Evolutionary conservation across 2,113 vertebrate species (phyloP).

Genomic region (Austrofundulus limnaeus): DNA sequence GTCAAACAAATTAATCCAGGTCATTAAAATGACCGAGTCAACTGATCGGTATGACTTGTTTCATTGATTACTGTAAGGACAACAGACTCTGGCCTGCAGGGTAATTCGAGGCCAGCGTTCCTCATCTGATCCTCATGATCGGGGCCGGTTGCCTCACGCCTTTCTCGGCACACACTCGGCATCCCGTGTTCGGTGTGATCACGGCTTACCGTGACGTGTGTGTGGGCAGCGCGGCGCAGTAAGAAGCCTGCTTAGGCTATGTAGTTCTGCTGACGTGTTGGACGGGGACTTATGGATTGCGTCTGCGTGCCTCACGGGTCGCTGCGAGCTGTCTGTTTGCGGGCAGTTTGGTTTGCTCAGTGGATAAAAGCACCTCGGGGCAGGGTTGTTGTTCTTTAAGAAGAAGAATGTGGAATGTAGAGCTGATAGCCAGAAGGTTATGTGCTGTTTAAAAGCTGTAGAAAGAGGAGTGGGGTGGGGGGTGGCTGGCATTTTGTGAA

Average conservation of each 20-base stretch:
- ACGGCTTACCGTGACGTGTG: conserved; percentile 53
- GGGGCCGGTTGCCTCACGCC: conserved; percentile 44
- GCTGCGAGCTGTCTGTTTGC: conserved; percentile 31
- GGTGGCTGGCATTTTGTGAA: conserved; percentile 40
- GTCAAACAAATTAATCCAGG: conserved; percentile 26
- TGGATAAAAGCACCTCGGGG: conserved; percentile 58
- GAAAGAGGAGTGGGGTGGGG: conserved; percentile 23
- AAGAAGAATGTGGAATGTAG: conserved; percentile 75
- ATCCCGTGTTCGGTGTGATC: conserved; percentile 50
- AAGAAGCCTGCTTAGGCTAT: conserved; percentile 69
- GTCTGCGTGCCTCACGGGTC: conserved; percentile 11
- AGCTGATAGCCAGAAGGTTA: conserved; percentile 75
- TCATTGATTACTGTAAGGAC: conserved; percentile 57
- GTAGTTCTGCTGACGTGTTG: conserved; percentile 73
- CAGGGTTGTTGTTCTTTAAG: conserved; percentile 70
- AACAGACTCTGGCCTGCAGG: conserved; percentile 47
- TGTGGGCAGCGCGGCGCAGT: conserved; percentile 58
- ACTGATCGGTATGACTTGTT: conserved; percentile 57
- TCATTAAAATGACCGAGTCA: conserved; percentile 40
- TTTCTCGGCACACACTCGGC: conserved; percentile 29
- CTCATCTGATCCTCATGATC: conserved; percentile 65
- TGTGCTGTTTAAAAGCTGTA: conserved; percentile 58
- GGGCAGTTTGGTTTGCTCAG: conserved; percentile 52
- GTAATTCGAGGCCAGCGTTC: conserved; percentile 46
- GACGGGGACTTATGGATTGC: conserved; percentile 67